phyloP scores from a whole-genome alignment of 2,888 invertebrate species.

The Agrotis ipsilon region DNA sequence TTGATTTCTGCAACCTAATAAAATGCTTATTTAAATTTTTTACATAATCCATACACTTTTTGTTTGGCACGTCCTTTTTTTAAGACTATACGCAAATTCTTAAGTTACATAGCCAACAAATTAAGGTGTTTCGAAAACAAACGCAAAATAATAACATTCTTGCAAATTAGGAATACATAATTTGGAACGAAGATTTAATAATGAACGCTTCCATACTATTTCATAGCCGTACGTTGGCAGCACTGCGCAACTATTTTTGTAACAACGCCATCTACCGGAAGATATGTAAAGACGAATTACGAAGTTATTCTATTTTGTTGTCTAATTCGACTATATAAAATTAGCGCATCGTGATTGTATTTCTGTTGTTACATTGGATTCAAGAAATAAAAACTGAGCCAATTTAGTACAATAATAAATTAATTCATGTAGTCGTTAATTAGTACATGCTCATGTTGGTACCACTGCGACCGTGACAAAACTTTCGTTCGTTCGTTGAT shows the following conservation, averaged over 20 bases:
- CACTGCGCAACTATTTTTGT: conserved; percentile 8
- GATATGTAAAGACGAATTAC: conserved; percentile 13
- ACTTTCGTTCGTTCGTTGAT: conserved; percentile 81
- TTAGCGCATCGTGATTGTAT: neutral
- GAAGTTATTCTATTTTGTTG: neutral
- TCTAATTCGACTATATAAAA: neutral
- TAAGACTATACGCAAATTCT: no score
- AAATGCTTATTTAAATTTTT: no score
- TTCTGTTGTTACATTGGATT: neutral
- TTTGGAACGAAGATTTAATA: conserved; percentile 29
- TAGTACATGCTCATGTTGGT: conserved; percentile 71
- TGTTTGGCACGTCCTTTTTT: no score
- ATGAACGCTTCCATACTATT: conserved; percentile 56
- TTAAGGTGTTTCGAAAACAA: no score
- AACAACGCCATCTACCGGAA: conserved; percentile 65
- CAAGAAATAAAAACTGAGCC: neutral
- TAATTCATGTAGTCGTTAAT: conserved; percentile 51
- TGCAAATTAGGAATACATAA: no score
- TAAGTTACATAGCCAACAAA: no score
- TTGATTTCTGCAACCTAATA: no score
- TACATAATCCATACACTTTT: no score
- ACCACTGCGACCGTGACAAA: conserved; percentile 79
- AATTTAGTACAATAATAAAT: neutral
- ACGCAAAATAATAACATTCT: no score
- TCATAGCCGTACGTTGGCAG: conserved; percentile 49